Evolutionary conservation across 2,888 invertebrate genomes (phyloP).

Genomic region (Myathropa florea): DNA sequence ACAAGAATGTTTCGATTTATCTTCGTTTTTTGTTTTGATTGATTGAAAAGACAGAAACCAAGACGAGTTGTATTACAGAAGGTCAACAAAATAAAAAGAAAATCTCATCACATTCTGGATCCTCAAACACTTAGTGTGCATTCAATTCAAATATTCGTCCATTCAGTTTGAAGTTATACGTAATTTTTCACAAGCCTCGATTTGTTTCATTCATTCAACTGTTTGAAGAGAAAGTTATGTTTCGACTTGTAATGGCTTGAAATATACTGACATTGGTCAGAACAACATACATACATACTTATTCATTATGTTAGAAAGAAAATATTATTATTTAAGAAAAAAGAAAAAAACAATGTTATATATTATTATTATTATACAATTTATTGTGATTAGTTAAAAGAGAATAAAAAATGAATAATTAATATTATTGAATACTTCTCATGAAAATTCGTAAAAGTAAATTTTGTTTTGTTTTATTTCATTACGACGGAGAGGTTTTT

Average conservation of each 20-base stretch:
- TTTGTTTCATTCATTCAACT: neutral
- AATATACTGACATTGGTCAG: constrained; percentile 24
- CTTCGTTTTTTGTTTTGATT: neutral
- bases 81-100: constrained; percentile 4
- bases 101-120: constrained; percentile 6
- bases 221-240: neutral
- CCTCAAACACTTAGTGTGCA: constrained; percentile 23
- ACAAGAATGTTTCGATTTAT: neutral
- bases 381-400: constrained; percentile 67
- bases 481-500: no score
- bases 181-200: no score
- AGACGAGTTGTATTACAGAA: no score
- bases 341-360: constrained; percentile 45
- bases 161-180: neutral
- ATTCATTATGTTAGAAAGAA: constrained; percentile 49
- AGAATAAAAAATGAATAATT: constrained; percentile 34
- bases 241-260: no score
- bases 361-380: constrained; percentile 62
- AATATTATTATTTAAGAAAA: constrained; percentile 55
- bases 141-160: constrained; percentile 20
- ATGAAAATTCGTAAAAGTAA: constrained; percentile 58
- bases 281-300: neutral
- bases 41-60: neutral
- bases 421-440: constrained; percentile 68
- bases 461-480: neutral